Evolutionary conservation across 2,888 invertebrate species (phyloP), one percentile per base, ranked within the genome.

Genomic region (Catocala sponsa): DNA sequence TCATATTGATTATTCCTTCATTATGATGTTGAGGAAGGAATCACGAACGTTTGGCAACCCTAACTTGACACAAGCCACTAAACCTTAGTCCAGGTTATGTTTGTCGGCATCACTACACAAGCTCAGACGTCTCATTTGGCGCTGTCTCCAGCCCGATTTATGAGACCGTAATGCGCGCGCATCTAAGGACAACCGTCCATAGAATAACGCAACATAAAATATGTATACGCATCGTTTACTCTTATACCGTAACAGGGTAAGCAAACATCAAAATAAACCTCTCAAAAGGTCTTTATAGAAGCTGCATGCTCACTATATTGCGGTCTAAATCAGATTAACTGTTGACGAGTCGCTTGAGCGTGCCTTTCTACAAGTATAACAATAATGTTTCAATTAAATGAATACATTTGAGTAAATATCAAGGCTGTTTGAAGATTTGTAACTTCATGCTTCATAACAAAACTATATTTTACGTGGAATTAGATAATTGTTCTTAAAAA

Each of bases 101-200:
- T 68, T 71, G 77, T 75, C 75, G 77, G 74, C 80, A 72, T 68
- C 74, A 74, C 70, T 73, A 67, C 65, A 73, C 63, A 67, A 43
- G 65, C 57, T 61, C 43, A 65, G 75, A 76, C 78, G 78, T 81
- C 82, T 83, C 79, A 81, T 82, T 81, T 77, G 70, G 76, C 71
- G 74, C 78, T 71, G 75, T 73, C 75, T 75, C 69, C 47, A 73
- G 53, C 51, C 68, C 77, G 80, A 85, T 86, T 84, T 84, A 86
- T 80, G 80, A 78, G 78, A 72, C 75, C 73, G 77, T 79, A 82
- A 83, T 81, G 79, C 76, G 74, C 78, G 72, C 74, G 74, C 80
- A 73, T 75, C 63, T 75, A 75, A 73, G 59, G 72, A 63, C 61
- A 51, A 61, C 56, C 69, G 51, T 63, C 68, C 74, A 73, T 59